Base-by-base conservation (phyloP, 2,113 vertebrate genomes). In the Limanda limanda region DNA sequence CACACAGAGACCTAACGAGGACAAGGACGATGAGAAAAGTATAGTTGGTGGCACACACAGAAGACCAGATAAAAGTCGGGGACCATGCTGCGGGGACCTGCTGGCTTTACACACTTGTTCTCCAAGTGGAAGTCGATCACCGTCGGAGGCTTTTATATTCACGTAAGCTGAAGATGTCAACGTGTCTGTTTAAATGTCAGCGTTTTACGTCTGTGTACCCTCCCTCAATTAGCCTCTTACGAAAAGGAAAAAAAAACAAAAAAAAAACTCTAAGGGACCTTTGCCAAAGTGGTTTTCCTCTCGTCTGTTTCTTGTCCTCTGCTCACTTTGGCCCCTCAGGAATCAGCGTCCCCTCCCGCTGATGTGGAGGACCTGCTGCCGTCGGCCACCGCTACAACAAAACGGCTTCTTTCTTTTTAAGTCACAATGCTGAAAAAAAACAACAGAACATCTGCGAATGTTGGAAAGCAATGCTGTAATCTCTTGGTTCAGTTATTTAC, bases 241-340 rank as follows among this genome's bases (percentile, higher is more conserved):
- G 9, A 12, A n/a, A 2, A 20, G 37, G 21, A 37, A 31, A 71
- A 59, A 7, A n/a, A 8, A n/a, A 52, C n/a, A 21, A 42, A 62
- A 20, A 35, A 60, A n/a, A 35, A 42, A 65, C 62, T 63, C 25
- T 62, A 87, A 88, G 68, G 84, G 87, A 92, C 83, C 82, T 87
- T 76, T 84, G 84, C 89, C 91, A 90, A 92, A 90, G 89, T 88
- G 89, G 88, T 79, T 59, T 68, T 70, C 70, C 74, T 67, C 71
- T 73, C 62, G 45, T 74, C 52, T 71, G 67, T 62, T 71, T 68
- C 63, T 85, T 54, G 10, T 82, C 79, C 70, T 87, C 74, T 67
- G 62, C 78, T 89, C 79, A 69, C 86, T 85, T 87, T 84, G 84
- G 88, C 86, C 85, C 89, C 87, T 91, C 92, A 92, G 90, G 90